A percentile compares a stretch with the other conserved stretches of the same genome.
Evolutionary conservation across 2,113 vertebrate genomes (phyloP).

Genomic region (Phocoena sinus): DNA sequence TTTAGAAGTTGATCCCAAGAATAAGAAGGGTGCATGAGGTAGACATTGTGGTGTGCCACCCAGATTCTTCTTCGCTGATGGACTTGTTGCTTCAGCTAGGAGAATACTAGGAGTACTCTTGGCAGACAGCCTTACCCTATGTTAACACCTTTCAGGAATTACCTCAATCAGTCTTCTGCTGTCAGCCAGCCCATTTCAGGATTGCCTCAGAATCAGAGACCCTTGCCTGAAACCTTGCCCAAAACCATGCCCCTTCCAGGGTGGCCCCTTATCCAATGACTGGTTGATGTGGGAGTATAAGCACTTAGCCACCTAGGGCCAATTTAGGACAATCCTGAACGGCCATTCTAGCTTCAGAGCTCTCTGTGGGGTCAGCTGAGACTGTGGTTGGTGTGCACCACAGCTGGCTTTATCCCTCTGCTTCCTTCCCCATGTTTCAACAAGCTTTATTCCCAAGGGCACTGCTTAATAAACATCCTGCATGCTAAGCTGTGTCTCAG

Average conservation of each 20-base stretch:
- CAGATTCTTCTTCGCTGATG: background rate
- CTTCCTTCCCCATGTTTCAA: background rate
- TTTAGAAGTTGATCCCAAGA: background rate
- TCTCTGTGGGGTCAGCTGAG: background rate
- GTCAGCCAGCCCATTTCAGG: background rate
- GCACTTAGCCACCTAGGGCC: background rate
- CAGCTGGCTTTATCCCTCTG: background rate
- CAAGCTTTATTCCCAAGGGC: background rate
- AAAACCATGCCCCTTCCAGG: background rate
- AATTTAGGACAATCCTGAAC: background rate
- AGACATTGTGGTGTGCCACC: background rate
- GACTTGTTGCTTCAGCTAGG: background rate
- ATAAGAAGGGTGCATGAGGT: background rate
- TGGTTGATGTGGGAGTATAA: background rate
- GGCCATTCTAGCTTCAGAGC: background rate
- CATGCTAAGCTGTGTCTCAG: background rate
- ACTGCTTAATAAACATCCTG: background rate
- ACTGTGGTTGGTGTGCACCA: background rate
- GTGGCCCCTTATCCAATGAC: background rate
- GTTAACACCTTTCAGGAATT: background rate
- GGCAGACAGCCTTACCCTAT: background rate
- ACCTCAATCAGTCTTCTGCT: background rate
- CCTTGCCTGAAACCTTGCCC: background rate
- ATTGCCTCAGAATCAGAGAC: background rate
- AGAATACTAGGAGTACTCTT: background rate